A percentile compares a stretch with the other conserved stretches of the same genome.
These are phyloP conservation scores for Ommatoiulus sabulosus DNA, from an alignment of 2,888 invertebrate species.

Conservation along the genomic window DNA sequence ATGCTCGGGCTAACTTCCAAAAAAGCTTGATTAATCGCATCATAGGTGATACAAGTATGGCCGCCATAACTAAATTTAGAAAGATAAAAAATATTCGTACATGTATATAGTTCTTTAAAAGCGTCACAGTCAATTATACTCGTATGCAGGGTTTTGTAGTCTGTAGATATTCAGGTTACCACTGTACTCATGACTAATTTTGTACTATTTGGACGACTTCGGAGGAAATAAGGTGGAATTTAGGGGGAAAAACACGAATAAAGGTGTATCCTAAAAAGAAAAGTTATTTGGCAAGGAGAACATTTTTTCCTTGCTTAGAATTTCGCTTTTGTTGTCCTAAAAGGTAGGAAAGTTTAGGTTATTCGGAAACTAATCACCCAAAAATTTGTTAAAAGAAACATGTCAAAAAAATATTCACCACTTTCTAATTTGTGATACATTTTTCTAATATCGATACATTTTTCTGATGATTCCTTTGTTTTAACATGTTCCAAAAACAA, in stretches of 20 bases:
- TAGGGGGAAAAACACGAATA: not conserved
- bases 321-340: not conserved
- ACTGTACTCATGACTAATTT: not conserved
- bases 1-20: slow-evolving; percentile 87
- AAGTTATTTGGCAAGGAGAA: not conserved
- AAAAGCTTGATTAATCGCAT: slow-evolving; percentile 89
- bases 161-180: not conserved
- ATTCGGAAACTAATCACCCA: not conserved
- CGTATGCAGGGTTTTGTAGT: not conserved
- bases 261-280: not conserved
- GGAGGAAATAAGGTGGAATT: not conserved
- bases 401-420: not conserved
- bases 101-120: not conserved
- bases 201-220: not conserved
- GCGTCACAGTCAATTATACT: not conserved
- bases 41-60: slow-evolving; percentile 87
- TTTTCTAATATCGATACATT: too few species aligned
- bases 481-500: too few species aligned
- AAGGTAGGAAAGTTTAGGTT: not conserved
- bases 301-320: not conserved
- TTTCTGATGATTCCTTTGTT: too few species aligned
- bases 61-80: slow-evolving; percentile 72
- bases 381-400: not conserved
- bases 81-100: not conserved
- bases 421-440: too few species aligned